Conservation (phyloP, 2,888 invertebrate genomes). For the Phorcus lineatus region DNA sequence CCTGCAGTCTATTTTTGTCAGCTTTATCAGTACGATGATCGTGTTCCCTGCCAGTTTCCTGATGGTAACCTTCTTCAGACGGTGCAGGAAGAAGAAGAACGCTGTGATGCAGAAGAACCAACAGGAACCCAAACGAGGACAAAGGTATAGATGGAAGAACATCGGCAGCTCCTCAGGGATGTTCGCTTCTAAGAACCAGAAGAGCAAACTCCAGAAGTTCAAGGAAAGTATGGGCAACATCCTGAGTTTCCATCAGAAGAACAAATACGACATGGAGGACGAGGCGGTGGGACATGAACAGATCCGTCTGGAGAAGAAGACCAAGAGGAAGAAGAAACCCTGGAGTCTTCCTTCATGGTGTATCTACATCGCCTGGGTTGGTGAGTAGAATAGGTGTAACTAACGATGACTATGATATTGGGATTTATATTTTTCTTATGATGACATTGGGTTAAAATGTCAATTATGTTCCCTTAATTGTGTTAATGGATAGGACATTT, state of each 20-base stretch:
- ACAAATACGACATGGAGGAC: constrained; percentile 51
- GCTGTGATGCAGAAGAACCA: constrained; percentile 66
- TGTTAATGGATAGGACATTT: no score
- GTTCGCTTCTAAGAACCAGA: constrained; percentile 49
- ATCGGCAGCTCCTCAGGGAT: constrained; percentile 53
- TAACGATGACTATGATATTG: no score
- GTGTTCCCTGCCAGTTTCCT: constrained; percentile 74
- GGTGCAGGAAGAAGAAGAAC: constrained; percentile 68
- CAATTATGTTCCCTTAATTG: no score
- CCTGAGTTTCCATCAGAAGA: constrained; percentile 61
- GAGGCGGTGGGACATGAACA: constrained; percentile 43
- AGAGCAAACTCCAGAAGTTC: constrained; percentile 59
- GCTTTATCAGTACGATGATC: constrained; percentile 71
- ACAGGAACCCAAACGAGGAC: constrained; percentile 59
- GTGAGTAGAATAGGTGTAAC: no score
- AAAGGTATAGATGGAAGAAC: constrained; percentile 69
- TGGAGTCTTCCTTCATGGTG: constrained; percentile 73
- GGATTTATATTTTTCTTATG: no score
- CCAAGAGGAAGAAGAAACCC: constrained; percentile 72
- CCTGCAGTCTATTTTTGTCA: constrained; percentile 74
- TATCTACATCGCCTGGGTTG: constrained; percentile 73
- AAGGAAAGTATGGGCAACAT: constrained; percentile 65
- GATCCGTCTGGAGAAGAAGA: constrained; percentile 47
- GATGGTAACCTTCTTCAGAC: constrained; percentile 72
- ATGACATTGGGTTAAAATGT: no score